Evolutionary conservation across 1,140 invertebrate genomes (phyloP).

Genomic region (Neodiprion fabricii): DNA sequence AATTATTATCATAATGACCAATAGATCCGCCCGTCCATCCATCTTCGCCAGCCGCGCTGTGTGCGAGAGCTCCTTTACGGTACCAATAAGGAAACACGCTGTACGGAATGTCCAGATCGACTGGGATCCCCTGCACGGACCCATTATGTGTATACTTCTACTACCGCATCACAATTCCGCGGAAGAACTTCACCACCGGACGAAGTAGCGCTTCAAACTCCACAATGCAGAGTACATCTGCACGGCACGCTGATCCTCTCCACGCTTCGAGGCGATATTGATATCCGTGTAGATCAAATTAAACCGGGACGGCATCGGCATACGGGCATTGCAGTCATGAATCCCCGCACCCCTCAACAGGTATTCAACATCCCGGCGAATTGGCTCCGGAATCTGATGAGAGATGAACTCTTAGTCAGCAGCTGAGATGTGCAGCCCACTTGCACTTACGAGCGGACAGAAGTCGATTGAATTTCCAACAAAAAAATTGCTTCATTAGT

Average conservation of each 20-base stretch:
- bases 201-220: background rate
- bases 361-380: background rate
- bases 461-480: background rate
- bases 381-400: background rate
- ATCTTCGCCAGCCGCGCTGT: constrained; percentile 31
- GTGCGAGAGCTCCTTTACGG: constrained; percentile 22
- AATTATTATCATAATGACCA: constrained; percentile 54
- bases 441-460: background rate
- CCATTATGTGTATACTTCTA: background rate
- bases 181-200: background rate
- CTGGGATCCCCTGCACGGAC: background rate
- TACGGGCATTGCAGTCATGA: background rate
- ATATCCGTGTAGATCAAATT: constrained; percentile 6
- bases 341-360: background rate
- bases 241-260: background rate
- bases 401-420: background rate
- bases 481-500: too few relatives aligned
- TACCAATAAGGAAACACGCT: constrained; percentile 53
- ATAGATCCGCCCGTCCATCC: constrained; percentile 25
- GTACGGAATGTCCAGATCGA: constrained; percentile 54
- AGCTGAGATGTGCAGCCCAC: background rate
- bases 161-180: background rate
- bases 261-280: constrained; percentile 1
- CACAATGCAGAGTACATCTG: background rate
- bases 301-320: background rate